Conservation (phyloP, 2,888 invertebrate species). For the Halictus quadricinctus region DNA sequence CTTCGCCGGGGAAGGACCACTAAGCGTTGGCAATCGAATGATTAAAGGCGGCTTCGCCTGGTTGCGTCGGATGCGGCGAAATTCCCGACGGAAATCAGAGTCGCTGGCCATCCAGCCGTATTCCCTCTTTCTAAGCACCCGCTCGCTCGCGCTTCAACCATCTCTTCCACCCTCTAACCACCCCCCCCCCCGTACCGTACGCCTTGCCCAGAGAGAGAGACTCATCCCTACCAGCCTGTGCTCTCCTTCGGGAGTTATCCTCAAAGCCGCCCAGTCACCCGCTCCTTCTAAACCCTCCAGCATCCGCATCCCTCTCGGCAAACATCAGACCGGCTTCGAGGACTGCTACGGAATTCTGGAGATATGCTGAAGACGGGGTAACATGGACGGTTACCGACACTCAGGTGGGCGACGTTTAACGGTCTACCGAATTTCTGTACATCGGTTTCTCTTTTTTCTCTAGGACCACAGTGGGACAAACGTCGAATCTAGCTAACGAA, state of each 20-base stretch:
- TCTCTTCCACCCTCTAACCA: constrained; percentile 13
- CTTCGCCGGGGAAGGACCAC: constrained; percentile 51
- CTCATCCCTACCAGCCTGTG: not conserved
- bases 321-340: constrained; percentile 72
- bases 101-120: constrained; percentile 73
- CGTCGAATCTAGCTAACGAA: too few relatives aligned
- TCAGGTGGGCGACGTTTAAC: constrained; percentile 31
- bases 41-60: constrained; percentile 67
- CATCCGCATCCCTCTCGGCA: constrained; percentile 77
- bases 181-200: not conserved
- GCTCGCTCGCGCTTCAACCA: not conserved
- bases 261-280: constrained; percentile 69
- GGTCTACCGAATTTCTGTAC: not conserved
- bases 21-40: constrained; percentile 70
- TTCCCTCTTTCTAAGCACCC: constrained; percentile 71
- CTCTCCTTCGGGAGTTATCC: constrained; percentile 71
- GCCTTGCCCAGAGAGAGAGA: not conserved
- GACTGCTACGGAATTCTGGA: constrained; percentile 73
- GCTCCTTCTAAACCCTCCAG: constrained; percentile 76
- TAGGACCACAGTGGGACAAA: not conserved
- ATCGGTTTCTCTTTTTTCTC: not conserved
- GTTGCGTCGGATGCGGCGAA: constrained; percentile 65
- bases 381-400: constrained; percentile 18
- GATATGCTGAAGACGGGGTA: constrained; percentile 51
- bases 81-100: constrained; percentile 72